These are phyloP conservation scores for Etheostoma spectabile DNA, from an alignment of 2,113 vertebrate genomes.

Conservation along the genomic window DNA sequence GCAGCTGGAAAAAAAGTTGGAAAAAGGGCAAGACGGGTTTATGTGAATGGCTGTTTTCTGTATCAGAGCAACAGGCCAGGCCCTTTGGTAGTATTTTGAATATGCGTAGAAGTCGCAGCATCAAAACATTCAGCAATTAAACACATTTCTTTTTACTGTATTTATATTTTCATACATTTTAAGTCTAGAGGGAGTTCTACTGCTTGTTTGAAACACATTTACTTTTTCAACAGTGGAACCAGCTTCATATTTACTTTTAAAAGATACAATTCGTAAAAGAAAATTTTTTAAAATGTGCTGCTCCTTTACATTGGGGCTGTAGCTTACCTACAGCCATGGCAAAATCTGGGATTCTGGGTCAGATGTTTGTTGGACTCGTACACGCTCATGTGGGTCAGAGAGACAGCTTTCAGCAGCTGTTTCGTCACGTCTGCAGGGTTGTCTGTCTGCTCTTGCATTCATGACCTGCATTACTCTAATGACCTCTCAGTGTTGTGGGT, in stretches of 20 bases:
- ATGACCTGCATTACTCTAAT: conserved; percentile 40
- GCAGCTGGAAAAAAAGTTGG: conserved; percentile 53
- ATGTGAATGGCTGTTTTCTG: conserved; percentile 35
- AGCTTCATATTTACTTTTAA: too few relatives aligned
- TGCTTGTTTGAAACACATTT: not conserved
- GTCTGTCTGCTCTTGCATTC: conserved; percentile 3
- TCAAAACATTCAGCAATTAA: not conserved
- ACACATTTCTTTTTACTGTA: not conserved
- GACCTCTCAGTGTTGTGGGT: conserved; percentile 37
- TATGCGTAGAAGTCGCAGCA: not conserved
- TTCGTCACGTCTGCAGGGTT: not conserved
- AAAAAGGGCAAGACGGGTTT: conserved; percentile 46
- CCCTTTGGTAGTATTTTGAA: not conserved
- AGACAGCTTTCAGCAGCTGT: conserved; percentile 7
- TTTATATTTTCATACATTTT: not conserved
- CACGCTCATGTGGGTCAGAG: conserved; percentile 34
- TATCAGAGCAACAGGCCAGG: conserved; percentile 28
- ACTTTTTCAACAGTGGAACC: not conserved
- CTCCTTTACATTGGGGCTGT: not conserved
- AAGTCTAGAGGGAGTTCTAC: too few relatives aligned
- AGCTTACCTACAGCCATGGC: rapidly evolving
- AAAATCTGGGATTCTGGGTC: not conserved
- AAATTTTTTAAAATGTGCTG: too few relatives aligned
- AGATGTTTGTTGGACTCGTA: not conserved
- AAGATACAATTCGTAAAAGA: too few relatives aligned